Conservation (phyloP, 2,888 invertebrate species). For the Leptinotarsa peninsularis region DNA sequence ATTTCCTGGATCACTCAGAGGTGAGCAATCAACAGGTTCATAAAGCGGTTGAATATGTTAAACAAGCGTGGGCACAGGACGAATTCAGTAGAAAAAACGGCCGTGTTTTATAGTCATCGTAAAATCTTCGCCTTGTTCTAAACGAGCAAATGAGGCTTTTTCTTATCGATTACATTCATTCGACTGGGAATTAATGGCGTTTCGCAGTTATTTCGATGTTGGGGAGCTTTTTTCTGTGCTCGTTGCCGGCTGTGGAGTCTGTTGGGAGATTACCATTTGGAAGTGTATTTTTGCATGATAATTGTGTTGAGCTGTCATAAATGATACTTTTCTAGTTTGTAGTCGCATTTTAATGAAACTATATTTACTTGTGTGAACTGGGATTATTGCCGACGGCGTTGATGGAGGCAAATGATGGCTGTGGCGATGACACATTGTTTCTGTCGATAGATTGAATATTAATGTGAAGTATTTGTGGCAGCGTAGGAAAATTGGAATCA, state of each 20-base stretch:
- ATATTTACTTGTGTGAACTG: no score
- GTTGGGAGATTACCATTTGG: background rate
- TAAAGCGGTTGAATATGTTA: constrained; percentile 27
- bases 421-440: no score
- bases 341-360: no score
- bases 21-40: constrained; percentile 24
- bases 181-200: constrained; percentile 4
- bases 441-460: no score
- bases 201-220: constrained; percentile 18
- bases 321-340: no score
- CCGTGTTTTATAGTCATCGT: constrained; percentile 16
- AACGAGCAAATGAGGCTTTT: constrained; percentile 9
- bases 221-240: background rate
- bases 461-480: no score
- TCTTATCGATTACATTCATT: constrained; percentile 15
- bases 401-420: no score
- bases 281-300: background rate
- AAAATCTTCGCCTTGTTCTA: constrained; percentile 19
- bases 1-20: constrained; percentile 36
- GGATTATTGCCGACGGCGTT: no score
- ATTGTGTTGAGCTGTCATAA: no score
- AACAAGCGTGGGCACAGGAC: constrained; percentile 28
- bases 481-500: no score
- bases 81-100: constrained; percentile 9
- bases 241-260: background rate